Conservation (phyloP, 2,797 vertebrate species). For the Columba guinea region DNA sequence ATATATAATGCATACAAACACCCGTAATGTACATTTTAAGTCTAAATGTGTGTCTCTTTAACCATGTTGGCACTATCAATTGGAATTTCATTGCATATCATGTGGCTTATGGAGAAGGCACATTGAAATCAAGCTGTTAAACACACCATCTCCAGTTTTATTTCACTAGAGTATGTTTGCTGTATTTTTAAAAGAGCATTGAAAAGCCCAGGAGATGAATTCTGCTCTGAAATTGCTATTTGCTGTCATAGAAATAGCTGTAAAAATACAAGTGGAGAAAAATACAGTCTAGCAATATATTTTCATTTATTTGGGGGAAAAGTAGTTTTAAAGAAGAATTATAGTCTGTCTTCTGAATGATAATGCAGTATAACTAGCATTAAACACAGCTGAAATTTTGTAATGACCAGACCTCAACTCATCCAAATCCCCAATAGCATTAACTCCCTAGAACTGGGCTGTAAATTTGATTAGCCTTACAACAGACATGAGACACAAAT, state of each 20-base stretch:
- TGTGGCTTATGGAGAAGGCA: conserved; percentile 23
- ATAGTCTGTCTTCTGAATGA: conserved; percentile 53
- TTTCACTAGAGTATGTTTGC: conserved; percentile 49
- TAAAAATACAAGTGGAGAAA: conserved; percentile 47
- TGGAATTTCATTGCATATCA: conserved; percentile 43
- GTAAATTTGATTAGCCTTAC: conserved; percentile 60
- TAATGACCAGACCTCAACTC: conserved; percentile 47
- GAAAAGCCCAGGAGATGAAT: conserved; percentile 60
- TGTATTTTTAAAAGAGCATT: conserved; percentile 53
- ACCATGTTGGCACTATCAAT: neutral
- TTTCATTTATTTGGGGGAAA: conserved; percentile 57
- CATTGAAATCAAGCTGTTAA: conserved; percentile 61
- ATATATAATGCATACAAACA: conserved; percentile 3
- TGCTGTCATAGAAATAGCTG: conserved; percentile 61
- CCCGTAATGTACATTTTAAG: neutral
- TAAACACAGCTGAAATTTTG: conserved; percentile 63
- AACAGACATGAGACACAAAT: conserved; percentile 42
- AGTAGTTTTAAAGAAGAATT: conserved; percentile 60
- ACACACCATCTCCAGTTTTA: conserved; percentile 35
- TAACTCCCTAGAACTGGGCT: conserved; percentile 33
- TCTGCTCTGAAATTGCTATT: conserved; percentile 59
- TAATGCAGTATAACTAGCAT: conserved; percentile 49
- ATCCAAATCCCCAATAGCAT: conserved; percentile 57
- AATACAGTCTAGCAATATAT: conserved; percentile 47
- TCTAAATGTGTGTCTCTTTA: conserved; percentile 19